These are phyloP conservation scores for Anticlea derivata DNA, from an alignment of 2,888 invertebrate species.

Conservation along the genomic window DNA sequence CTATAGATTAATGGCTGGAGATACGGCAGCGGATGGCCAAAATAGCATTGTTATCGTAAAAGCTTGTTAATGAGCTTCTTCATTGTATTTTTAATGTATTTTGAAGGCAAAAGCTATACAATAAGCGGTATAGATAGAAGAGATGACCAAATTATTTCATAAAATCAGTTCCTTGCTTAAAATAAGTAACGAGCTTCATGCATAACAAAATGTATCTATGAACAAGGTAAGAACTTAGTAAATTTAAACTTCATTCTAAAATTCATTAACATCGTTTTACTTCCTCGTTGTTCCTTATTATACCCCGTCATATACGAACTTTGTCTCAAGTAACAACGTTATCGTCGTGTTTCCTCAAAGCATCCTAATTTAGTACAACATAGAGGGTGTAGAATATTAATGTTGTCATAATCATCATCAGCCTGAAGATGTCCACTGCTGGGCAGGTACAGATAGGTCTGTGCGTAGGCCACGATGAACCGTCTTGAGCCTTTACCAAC, in stretches of 20 bases:
- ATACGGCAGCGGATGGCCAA: slow-evolving; percentile 51
- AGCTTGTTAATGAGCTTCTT: slow-evolving; percentile 35
- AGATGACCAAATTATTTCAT: not conserved
- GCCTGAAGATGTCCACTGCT: too few species aligned
- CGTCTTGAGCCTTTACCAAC: too few species aligned
- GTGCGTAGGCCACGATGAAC: too few species aligned
- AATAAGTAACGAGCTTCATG: too few species aligned
- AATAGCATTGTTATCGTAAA: slow-evolving; percentile 46
- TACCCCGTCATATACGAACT: slow-evolving; percentile 14
- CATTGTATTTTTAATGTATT: slow-evolving; percentile 27
- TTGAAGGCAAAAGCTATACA: slow-evolving; percentile 8
- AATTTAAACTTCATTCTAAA: slow-evolving; percentile 6
- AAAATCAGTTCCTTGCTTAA: not conserved
- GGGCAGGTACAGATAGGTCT: too few species aligned
- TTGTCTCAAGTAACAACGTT: slow-evolving; percentile 13
- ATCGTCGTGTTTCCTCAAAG: slow-evolving; percentile 18
- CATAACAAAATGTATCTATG: not conserved
- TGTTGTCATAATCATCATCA: not conserved
- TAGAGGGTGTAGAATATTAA: not conserved
- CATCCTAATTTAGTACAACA: slow-evolving; percentile 11
- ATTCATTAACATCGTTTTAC: slow-evolving; percentile 12
- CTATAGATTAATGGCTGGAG: slow-evolving; percentile 63
- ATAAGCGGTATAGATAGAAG: not conserved
- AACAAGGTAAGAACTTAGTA: slow-evolving; percentile 2
- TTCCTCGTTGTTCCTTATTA: slow-evolving; percentile 14